Conservation (phyloP, 2,113 vertebrate genomes). For the Saguinus imperator region DNA sequence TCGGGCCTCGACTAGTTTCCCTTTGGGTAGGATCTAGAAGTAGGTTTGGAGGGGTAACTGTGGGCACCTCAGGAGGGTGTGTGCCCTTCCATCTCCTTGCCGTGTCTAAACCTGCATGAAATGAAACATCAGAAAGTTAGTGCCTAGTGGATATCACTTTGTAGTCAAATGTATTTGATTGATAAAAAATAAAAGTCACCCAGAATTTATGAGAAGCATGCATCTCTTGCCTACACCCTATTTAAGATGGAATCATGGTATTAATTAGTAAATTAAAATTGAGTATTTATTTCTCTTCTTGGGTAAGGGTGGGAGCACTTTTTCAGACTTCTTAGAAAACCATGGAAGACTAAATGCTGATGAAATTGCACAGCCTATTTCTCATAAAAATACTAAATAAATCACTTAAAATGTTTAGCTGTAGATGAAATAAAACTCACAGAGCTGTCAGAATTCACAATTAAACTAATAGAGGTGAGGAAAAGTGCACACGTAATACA, state of each 20-base stretch:
- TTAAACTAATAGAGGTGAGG: neutral
- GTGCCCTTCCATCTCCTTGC: neutral
- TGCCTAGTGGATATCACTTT: neutral
- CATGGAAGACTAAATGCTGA: neutral
- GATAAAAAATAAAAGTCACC: neutral
- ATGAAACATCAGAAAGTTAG: slow-evolving; percentile 47
- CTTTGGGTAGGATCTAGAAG: neutral
- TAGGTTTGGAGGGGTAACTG: neutral
- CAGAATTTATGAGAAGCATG: neutral
- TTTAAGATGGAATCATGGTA: neutral
- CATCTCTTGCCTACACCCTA: neutral
- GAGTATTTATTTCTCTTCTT: neutral
- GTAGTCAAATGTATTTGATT: neutral
- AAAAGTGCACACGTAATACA: neutral
- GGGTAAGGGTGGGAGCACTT: neutral
- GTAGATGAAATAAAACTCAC: neutral
- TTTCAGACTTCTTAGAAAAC: neutral
- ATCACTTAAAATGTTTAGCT: neutral
- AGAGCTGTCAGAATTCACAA: neutral
- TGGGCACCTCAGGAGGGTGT: neutral
- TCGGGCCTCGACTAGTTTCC: neutral
- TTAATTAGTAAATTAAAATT: neutral
- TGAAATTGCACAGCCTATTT: neutral
- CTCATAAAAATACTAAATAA: neutral
- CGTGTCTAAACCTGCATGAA: neutral